Conservation (phyloP, 2,797 vertebrate genomes). For the Eurystomus glaucurus region DNA sequence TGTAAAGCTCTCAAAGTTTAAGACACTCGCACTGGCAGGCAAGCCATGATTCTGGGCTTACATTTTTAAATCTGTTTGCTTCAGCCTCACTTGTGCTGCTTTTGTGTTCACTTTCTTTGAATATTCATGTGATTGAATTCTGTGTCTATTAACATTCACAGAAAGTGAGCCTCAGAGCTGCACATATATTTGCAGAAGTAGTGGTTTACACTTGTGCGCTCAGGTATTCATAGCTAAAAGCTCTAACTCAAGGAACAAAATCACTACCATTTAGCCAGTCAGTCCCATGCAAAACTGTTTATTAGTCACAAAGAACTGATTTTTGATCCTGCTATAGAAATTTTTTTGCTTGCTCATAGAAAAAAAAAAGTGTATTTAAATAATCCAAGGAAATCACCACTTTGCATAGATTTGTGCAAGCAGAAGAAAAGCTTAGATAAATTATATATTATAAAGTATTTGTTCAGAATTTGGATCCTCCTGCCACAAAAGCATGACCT, state of each 20-base stretch:
- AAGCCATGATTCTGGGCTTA: background rate
- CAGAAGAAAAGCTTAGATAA: conserved; percentile 17
- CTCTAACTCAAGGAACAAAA: conserved; percentile 32
- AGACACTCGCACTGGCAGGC: rapidly evolving
- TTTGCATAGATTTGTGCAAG: conserved; percentile 3
- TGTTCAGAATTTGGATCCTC: conserved; percentile 34
- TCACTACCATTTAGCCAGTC: conserved; percentile 5
- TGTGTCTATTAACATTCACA: conserved; percentile 54
- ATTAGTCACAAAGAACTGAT: conserved; percentile 20
- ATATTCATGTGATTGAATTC: conserved; percentile 62
- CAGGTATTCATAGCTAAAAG: conserved; percentile 62
- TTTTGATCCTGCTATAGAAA: conserved; percentile 25
- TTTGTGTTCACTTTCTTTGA: conserved; percentile 64
- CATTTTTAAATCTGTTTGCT: conserved; percentile 12
- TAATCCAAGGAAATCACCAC: conserved; percentile 8
- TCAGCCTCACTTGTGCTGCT: conserved; percentile 25
- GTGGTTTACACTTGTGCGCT: conserved; percentile 36
- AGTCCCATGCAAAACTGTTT: conserved; percentile 48
- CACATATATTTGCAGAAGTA: conserved; percentile 40
- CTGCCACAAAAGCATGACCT: background rate
- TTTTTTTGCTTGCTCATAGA: background rate
- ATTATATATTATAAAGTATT: conserved; percentile 1
- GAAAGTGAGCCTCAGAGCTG: conserved; percentile 56
- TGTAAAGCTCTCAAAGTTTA: background rate
- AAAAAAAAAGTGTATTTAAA: background rate